Base-by-base conservation (phyloP, 64 coral and sea anemone genomes). In the Catalaphyllia jardinei region DNA sequence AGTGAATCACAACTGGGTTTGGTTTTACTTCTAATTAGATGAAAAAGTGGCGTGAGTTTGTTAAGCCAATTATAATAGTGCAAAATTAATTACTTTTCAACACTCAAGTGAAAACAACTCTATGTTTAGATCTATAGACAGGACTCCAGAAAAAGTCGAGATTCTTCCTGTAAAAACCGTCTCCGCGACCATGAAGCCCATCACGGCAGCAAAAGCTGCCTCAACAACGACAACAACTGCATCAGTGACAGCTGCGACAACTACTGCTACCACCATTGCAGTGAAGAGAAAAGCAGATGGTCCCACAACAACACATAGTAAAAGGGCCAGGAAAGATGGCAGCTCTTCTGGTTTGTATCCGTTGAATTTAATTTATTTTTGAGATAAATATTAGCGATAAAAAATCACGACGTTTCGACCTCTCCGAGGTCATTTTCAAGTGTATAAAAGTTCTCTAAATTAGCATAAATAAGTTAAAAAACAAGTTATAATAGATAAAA, bases 221-320 rank as follows among this genome's bases (percentile, higher is more conserved):
- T 79, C 94, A 2, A 51, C 73, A 22, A 42, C 90, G 8, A 52
- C 91, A 22, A 94, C 75, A 52, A 73, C 76, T 12, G n/a, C 49
- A 57, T 86, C 87, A 67, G 52, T 86, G 11, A 78, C 86, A 0
- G 83, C 96, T 20, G 90, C 89, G 2, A 89, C 86, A 33, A 89
- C 89, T 11, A 89, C 95, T 4, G 72, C 93, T 7, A 88, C 90
- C 0, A 74, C 91, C 10, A 77, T 95, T 24, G 77, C 93, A 2
- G 96, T 95, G 39, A 98, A 98, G 86, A 88, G 96, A 29, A 98
- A 98, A 50, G 13, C 79, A 30, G 93, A 98, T 15, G 78, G 75
- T n/a, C 60, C 82, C 4, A 39, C 78, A 6, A 59, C 86, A 25
- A 62, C 90, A 10, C 75, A 82, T 28, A 22, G 82, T 6, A 98